Evolutionary conservation across 2,888 invertebrate genomes (phyloP), one percentile per base, ranked within the genome.

Genomic region (Caenorhabditis plicata): DNA sequence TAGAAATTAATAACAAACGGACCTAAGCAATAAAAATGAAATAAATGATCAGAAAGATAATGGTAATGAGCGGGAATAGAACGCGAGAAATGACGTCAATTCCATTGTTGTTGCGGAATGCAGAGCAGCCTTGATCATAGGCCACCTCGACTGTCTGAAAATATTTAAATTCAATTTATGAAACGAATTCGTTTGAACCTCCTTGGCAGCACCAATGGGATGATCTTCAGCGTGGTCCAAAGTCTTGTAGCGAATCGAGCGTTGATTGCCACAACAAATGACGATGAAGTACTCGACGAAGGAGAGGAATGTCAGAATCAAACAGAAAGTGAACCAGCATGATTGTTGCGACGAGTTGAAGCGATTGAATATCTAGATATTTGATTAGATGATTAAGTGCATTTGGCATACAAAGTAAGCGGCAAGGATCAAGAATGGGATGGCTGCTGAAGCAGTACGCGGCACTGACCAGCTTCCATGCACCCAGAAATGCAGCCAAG

Each of bases 361-460:
- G 22, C 57, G 42, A 39, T 41, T 54, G 53, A 62, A 68, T 26
- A 71, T 49, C 58, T 68, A 50, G n/a, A 71, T 45, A 48, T 31
- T 19, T 1, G 8, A n/a, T n/a, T n/a, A 26, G 26, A 7, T 25
- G 22, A 43, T 20, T 17, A n/a, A 25, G n/a, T 31, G 11, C 1
- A 27, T 23, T 8, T n/a, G 20, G 50, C 65, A 44, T 19, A 71
- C 68, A 39, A 75, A 68, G 32, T 78, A 58, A 4, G 86, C 89
- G 91, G 73, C 68, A 42, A 79, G 71, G 39, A 80, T 69, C 51
- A 76, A 54, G 66, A 79, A 76, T 15, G 79, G 79, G 17, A 70
- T 46, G 19, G 74, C 66, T 11, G 79, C 75, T n/a, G 75, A 75
- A 42, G 73, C 41, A 4, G 74, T 72, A 38, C 79, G 63, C 1